Evolutionary conservation across 2,113 vertebrate genomes (phyloP).

Genomic region (Copsychus sechellarum): DNA sequence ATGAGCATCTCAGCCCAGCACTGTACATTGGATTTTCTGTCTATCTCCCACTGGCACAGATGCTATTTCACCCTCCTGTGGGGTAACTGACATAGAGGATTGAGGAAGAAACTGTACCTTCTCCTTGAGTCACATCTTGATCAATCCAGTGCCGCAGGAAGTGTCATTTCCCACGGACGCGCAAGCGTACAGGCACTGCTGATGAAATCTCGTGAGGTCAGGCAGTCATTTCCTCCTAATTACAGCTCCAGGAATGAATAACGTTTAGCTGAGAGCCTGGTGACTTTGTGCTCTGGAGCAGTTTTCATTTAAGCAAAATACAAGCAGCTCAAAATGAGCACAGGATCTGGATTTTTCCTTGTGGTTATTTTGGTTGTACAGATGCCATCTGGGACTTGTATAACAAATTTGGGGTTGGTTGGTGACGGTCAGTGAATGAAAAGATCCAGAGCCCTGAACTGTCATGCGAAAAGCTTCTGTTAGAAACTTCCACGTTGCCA

Average conservation of each 20-base stretch:
- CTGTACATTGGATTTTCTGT: not conserved
- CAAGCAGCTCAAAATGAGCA: not conserved
- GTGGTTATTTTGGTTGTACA: not conserved
- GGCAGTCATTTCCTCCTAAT: constrained; percentile 17
- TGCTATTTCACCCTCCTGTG: not conserved
- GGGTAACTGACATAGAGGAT: not conserved
- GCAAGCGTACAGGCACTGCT: not conserved
- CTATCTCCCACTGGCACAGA: not conserved
- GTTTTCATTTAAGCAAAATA: not conserved
- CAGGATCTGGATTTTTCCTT: not conserved
- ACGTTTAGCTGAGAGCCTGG: not conserved
- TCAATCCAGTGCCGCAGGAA: not conserved
- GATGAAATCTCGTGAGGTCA: constrained; percentile 4
- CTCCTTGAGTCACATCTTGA: not conserved
- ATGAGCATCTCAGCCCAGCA: not conserved
- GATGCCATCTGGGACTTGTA: not conserved
- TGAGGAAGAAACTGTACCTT: not conserved
- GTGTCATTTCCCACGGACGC: not conserved
- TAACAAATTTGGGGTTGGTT: not conserved
- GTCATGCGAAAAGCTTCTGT: not conserved
- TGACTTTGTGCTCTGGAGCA: not conserved
- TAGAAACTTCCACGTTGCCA: not conserved
- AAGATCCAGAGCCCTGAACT: not conserved
- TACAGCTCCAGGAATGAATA: not conserved
- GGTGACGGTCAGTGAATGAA: not conserved